phyloP scores from a whole-genome alignment of 2,888 invertebrate species.

The Orchestes rusci region DNA sequence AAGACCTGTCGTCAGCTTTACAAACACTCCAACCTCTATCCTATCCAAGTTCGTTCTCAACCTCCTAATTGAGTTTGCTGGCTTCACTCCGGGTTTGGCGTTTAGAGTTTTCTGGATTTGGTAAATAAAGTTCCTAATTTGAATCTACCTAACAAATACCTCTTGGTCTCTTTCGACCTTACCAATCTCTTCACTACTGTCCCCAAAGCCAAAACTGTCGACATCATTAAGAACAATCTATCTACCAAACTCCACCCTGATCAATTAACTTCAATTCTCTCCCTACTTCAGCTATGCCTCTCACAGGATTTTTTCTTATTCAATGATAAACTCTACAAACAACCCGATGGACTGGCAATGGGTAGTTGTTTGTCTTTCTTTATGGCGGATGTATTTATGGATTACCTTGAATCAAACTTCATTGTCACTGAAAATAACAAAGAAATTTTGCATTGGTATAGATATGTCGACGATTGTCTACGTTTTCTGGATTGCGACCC shows the following conservation, averaged over 20 bases:
- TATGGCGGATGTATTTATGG: constrained; percentile 3
- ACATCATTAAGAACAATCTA: neutral
- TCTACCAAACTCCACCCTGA: neutral
- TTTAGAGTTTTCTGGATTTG: constrained; percentile 1
- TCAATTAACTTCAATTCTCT: neutral
- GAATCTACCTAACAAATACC: neutral
- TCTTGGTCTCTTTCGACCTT: constrained; percentile 8
- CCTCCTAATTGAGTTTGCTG: neutral
- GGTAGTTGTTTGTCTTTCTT: constrained; percentile 1
- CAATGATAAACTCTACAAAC: constrained; percentile 3
- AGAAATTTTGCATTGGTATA: no score
- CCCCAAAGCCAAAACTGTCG: constrained; percentile 1
- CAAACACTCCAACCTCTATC: constrained; percentile 3
- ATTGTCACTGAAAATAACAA: neutral
- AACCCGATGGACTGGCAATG: constrained; percentile 7
- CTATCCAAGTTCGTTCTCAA: neutral
- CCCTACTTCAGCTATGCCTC: constrained; percentile 1
- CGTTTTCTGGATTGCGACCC: no score
- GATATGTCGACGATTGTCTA: no score
- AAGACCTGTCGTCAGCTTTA: constrained; percentile 6
- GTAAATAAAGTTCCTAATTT: constrained; percentile 1
- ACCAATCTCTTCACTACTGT: constrained; percentile 10
- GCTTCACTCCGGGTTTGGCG: neutral
- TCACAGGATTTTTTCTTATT: constrained; percentile 8
- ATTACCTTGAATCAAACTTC: neutral